Percentiles rank a stretch among this genome's conserved stretches.
Conservation (phyloP, 2,113 vertebrate genomes). For the Mesoclemmys tuberculata region DNA sequence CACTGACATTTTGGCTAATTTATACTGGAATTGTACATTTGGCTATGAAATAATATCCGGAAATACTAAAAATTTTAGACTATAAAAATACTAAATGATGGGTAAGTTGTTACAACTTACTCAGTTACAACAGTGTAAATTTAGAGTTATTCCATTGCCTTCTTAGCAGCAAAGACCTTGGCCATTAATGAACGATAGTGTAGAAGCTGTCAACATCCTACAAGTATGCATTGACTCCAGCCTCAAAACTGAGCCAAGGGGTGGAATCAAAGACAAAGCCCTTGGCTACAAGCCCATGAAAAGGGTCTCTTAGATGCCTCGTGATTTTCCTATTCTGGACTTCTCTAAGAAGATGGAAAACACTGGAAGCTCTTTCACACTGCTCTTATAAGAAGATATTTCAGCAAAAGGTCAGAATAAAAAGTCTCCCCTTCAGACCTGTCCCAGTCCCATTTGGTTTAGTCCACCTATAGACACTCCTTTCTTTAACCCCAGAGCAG, state of each 20-base stretch:
- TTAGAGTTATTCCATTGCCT: background rate
- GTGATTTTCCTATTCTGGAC: background rate
- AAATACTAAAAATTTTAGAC: background rate
- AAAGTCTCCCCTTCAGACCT: background rate
- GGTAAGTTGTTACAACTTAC: background rate
- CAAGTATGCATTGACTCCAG: background rate
- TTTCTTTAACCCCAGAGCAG: background rate
- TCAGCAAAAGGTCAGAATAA: background rate
- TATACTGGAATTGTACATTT: background rate
- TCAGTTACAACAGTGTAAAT: background rate
- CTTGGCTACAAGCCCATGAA: background rate
- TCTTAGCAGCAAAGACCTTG: background rate
- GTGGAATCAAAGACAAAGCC: background rate
- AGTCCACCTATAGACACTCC: background rate
- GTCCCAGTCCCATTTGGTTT: background rate
- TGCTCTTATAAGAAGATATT: no score
- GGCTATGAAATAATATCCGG: background rate
- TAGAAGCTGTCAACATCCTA: background rate
- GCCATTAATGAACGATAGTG: background rate
- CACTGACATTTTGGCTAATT: background rate
- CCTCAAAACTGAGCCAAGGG: background rate
- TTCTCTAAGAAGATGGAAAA: background rate
- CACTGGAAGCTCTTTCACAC: background rate
- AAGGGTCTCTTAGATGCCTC: background rate
- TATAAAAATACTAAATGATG: background rate